Evolutionary conservation across 2,797 vertebrate species (phyloP), one percentile per base, ranked within the genome.

Genomic region (Lutjanus campechanus): DNA sequence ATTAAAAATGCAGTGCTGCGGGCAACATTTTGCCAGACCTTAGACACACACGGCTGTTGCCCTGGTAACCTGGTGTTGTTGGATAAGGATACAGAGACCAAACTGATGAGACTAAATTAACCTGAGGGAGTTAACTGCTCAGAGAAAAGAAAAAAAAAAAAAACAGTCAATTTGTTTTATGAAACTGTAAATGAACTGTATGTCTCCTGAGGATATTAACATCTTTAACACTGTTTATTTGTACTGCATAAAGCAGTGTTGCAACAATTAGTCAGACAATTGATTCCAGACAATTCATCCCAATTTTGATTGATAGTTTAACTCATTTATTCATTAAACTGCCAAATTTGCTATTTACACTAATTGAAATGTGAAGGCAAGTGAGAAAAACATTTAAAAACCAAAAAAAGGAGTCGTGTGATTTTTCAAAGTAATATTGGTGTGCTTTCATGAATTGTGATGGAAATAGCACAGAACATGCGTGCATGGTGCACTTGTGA

Each of bases 31-130:
- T 67, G 25, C 51, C 10, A 76, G 60, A 61, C 4, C n/a, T 7
- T 13, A 36, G 43, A 54, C 16, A 70, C 43, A 5, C 56, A 58
- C 3, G 7, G 56, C 54, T n/a, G 56, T 76, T 81, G 62, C 54
- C 55, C 44, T 55, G 75, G 62, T 47, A 81, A 77, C 60, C 25
- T 53, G 47, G 47, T 76, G 50, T 19, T 50, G 17, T 46, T 69
- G 36, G 50, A 44, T 61, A 44, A 51, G n/a, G 50, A 47, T 63
- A 29, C 16, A 77, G 58, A 49, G 19, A 75, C 50, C 73, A 5
- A 76, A 56, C 5, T 4, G 2, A 56, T 69, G 51, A 44, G 11
- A 70, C 64, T 36, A 36, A 54, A 16, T 36, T 40, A 49, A 43
- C 36, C 43, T 47, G n/a, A 68, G 9, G 1, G 11, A 44, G 7